Base-by-base conservation (phyloP, 2,888 invertebrate genomes). In the Folsomia candida region DNA sequence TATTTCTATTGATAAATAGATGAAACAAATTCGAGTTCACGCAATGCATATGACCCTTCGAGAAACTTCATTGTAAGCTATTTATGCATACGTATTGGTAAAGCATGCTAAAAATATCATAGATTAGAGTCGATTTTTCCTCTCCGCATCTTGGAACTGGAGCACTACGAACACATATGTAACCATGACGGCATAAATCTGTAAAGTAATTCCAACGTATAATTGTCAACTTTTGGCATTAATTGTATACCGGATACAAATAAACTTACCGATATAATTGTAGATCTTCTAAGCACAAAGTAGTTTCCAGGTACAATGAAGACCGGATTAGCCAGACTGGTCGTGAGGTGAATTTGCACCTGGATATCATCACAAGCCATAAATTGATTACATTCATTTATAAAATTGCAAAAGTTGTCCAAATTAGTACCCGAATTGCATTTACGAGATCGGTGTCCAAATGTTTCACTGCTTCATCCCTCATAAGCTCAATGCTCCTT, bases 121-220 rank as follows among this genome's bases (percentile, higher is more conserved):
- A n/a, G n/a, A n/a, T n/a, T 37, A 37, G 6, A 37, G 14, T 37
- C 14, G 4, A 37, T 54, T 54, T 54, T 22, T 18, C n/a, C 22
- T 54, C 20, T 54, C 54, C 6, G 54, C 18, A 20, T 54, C 54
- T 22, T 54, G 54, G 20, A 54, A 54, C 54, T 54, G 54, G 54
- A 54, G 54, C 11, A 54, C 54, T n/a, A 54, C 54, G 20, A 54
- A 54, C 18, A 54, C 54, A 22, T 54, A 54, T n/a, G 54, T 54
- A 20, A 22, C n/a, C 54, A 54, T 54, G 11, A 54, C 54, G 20
- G 54, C 54, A 20, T 54, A 54, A 54, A 54, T 54, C 54, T 54
- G 47, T 11, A 54, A 54, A 54, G 6, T 9, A 37, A 37, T 4
- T 37, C 37, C 4, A 37, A 37, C 4, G 37, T 37, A 14, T 37